A percentile compares a stretch with the other conserved stretches of the same genome.
Conservation (phyloP, 2,888 invertebrate genomes). For the Adelognathus sp. region DNA sequence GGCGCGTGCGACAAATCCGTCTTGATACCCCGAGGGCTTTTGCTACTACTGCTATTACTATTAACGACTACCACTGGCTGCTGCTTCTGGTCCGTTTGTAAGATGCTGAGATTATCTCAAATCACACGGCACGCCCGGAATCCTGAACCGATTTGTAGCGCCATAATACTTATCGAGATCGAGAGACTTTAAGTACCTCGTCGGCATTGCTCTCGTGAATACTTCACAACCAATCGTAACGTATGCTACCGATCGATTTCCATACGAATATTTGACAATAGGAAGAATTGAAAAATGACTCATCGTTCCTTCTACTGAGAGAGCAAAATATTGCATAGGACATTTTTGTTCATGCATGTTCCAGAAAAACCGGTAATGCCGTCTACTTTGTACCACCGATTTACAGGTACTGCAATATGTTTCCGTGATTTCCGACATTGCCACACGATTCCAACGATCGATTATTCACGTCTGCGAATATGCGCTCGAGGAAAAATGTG, state of each 20-base stretch:
- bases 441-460: not conserved
- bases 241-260: not conserved
- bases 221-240: not conserved
- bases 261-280: not conserved
- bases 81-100: slow-evolving; percentile 20
- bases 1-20: slow-evolving; percentile 77
- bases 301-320: too few relatives aligned
- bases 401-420: not conserved
- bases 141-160: slow-evolving; percentile 77
- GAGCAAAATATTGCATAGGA: too few relatives aligned
- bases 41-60: not conserved
- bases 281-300: not conserved
- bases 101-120: slow-evolving; percentile 74
- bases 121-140: slow-evolving; percentile 78
- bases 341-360: too few relatives aligned
- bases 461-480: slow-evolving; percentile 20
- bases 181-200: slow-evolving; percentile 54
- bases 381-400: too few relatives aligned
- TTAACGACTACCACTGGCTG: not conserved
- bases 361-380: too few relatives aligned
- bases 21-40: slow-evolving; percentile 58
- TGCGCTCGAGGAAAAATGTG: not conserved
- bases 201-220: slow-evolving; percentile 28
- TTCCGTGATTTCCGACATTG: not conserved
- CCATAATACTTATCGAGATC: slow-evolving; percentile 71